Base-by-base conservation (phyloP, 2,888 invertebrate species). In the Phanerotoma sp. region DNA sequence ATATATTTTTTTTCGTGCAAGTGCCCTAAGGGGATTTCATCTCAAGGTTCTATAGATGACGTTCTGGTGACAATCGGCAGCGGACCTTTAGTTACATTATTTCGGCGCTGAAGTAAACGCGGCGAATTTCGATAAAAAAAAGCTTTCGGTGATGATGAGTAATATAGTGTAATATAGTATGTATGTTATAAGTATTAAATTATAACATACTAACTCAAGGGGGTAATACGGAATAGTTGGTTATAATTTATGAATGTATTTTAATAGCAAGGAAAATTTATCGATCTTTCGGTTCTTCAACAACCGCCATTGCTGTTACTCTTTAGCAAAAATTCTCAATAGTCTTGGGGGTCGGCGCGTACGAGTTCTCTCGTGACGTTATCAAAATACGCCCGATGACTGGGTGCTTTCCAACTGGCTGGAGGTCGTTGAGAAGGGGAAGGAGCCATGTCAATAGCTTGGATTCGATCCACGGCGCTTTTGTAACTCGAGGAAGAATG, bases 311-410 rank as follows among this genome's bases (percentile, higher is more conserved):
- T 45, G 28, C 45, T 45, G 45, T 45, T 45, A 18, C 38, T 38
- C 20, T 45, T 45, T 30, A 25, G 45, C 30, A 42, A 38, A 45
- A 30, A 30, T 45, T 45, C 15, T 28, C 28, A 45, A 51, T 35
- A 52, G 52, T 57, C 56, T 44, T 52, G 38, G 53, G 56, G 52
- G 49, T 57, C 44, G 52, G 33, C 7, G 18, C 18, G 15, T 35
- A 22, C 33, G 28, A 15, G 18, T 41, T 22, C 50, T n/a, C 16
- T 25, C 21, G 54, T 48, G 47, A 48, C 48, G 20, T 37, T 54
- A 30, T 44, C 37, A 11, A 32, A 25, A 33, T 49, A 40, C 37
- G 37, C 37, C 21, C 38, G 25, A 49, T 54, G 49, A 54, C 45
- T 38, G 18, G 40, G 49, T 49, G 21, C 20, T 49, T 40, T 30